Evolutionary conservation across 2,113 vertebrate species (phyloP).

Genomic region (Oreochromis niloticus): DNA sequence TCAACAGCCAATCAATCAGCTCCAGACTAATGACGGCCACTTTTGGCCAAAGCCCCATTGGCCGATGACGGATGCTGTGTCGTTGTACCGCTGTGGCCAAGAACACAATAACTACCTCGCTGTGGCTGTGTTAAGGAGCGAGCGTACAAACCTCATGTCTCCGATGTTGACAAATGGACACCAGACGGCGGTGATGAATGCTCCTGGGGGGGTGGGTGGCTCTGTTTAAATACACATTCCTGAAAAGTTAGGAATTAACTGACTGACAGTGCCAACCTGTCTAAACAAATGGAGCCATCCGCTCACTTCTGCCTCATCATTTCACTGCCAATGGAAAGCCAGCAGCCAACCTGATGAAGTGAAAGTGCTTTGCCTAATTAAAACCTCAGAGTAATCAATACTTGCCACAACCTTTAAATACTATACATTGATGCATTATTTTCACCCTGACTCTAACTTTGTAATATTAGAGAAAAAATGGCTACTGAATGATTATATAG

Average conservation of each 20-base stretch:
- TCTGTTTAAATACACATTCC: slow-evolving; percentile 47
- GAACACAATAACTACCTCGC: slow-evolving; percentile 36
- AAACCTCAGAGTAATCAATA: slow-evolving; percentile 24
- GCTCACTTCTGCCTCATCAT: slow-evolving; percentile 8
- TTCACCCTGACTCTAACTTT: background rate
- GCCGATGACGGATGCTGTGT: slow-evolving; percentile 46
- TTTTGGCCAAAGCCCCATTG: slow-evolving; percentile 34
- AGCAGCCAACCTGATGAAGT: background rate
- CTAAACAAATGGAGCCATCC: slow-evolving; percentile 18
- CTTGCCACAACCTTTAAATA: background rate
- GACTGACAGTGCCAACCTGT: slow-evolving; percentile 13
- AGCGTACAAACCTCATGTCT: slow-evolving; percentile 16
- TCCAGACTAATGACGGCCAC: slow-evolving; percentile 34
- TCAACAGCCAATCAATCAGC: slow-evolving; percentile 60
- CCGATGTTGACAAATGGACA: slow-evolving; percentile 42
- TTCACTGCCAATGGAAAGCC: background rate
- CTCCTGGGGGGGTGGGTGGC: background rate
- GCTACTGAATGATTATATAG: background rate
- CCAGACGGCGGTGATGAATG: slow-evolving; percentile 33
- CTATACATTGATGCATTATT: background rate
- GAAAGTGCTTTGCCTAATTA: slow-evolving; percentile 30
- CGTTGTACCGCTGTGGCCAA: background rate
- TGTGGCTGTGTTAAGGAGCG: background rate
- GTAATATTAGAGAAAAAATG: slow-evolving; percentile 4
- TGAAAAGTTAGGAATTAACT: slow-evolving; percentile 33